Conservation (phyloP, 2,797 vertebrate species). For the Phyllotis vaccarum region DNA sequence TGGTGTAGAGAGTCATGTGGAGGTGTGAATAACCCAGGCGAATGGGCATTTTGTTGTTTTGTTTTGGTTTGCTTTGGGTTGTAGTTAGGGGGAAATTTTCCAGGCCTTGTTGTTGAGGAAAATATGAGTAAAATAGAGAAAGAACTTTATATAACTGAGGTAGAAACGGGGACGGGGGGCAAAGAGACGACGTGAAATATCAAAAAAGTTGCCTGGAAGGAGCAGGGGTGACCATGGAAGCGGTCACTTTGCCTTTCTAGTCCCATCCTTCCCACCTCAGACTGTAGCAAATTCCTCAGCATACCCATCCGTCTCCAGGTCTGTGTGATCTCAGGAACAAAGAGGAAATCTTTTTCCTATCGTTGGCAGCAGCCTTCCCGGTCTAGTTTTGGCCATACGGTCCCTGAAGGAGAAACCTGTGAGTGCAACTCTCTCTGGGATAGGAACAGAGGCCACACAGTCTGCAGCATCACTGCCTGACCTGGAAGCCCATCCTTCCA, state of each 20-base stretch:
- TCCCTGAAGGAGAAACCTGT: neutral
- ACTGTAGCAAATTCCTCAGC: neutral
- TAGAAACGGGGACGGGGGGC: neutral
- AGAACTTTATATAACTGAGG: conserved; percentile 52
- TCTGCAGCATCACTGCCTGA: neutral
- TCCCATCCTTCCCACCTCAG: neutral
- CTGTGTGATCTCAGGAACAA: neutral
- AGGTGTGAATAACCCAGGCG: conserved; percentile 34
- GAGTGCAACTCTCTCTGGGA: neutral
- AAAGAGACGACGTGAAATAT: conserved; percentile 60
- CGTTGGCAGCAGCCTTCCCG: neutral
- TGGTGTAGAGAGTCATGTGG: conserved; percentile 27
- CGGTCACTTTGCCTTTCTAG: neutral
- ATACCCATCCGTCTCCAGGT: neutral
- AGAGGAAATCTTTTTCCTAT: neutral
- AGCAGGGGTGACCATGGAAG: no score
- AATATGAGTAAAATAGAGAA: conserved; percentile 68
- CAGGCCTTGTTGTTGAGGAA: conserved; percentile 59
- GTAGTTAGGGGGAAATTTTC: conserved; percentile 58
- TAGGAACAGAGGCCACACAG: neutral
- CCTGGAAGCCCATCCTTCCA: neutral
- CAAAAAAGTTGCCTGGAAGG: neutral
- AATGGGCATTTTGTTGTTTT: conserved; percentile 37
- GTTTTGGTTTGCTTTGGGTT: conserved; percentile 62
- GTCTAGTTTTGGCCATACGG: neutral